A percentile compares a stretch with the other conserved stretches of the same genome.
Conservation (phyloP, 2,113 vertebrate species). For the Struthidea cinerea region DNA sequence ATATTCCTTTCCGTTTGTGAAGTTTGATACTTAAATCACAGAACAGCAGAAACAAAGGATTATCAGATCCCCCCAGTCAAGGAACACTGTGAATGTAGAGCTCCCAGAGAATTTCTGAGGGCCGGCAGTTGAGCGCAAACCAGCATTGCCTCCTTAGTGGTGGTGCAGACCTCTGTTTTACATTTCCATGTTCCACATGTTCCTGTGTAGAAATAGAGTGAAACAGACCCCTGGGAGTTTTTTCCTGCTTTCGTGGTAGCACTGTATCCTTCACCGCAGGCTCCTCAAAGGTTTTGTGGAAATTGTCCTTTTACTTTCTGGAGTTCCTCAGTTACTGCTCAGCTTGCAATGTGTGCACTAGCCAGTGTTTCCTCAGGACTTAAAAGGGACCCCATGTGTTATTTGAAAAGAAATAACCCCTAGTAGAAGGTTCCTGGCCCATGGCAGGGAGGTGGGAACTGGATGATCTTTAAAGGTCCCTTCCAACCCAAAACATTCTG, state of each 20-base stretch:
- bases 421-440: not conserved
- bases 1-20: not conserved
- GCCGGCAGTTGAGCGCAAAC: not conserved
- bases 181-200: not conserved
- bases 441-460: not conserved
- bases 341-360: not conserved
- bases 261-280: not conserved
- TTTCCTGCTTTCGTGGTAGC: not conserved
- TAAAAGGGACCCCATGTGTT: not conserved
- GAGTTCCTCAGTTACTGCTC: not conserved
- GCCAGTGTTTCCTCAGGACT: not conserved
- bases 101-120: not conserved
- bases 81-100: not conserved
- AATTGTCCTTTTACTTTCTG: not conserved
- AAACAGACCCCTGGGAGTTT: not conserved
- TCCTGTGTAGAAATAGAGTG: not conserved
- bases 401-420: not conserved
- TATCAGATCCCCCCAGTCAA: not conserved
- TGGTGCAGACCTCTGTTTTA: not conserved
- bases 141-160: not conserved
- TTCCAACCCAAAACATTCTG: not conserved
- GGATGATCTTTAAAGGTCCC: not conserved
- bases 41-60: not conserved
- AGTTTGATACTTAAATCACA: not conserved
- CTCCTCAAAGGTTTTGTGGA: not conserved